Percentiles rank a stretch among this genome's conserved stretches.
These are phyloP conservation scores for Yponomeuta evonymella DNA, from an alignment of 2,888 invertebrate genomes.

Conservation along the genomic window DNA sequence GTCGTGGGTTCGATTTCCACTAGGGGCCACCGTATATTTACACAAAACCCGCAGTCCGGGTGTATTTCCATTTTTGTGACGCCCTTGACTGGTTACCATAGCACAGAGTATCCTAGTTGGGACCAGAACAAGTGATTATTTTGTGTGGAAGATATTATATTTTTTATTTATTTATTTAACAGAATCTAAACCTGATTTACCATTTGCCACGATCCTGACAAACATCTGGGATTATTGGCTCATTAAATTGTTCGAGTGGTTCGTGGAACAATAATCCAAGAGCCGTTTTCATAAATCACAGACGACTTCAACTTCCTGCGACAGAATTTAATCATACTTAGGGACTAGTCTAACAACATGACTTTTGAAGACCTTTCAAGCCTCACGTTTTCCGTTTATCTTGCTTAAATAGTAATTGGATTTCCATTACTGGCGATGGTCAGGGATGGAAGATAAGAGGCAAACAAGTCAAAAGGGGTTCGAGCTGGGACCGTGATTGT, in stretches of 20 bases:
- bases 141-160: too few relatives aligned
- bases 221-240: too few relatives aligned
- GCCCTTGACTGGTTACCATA: too few relatives aligned
- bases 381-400: constrained; percentile 53
- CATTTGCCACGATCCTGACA: too few relatives aligned
- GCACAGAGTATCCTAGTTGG: too few relatives aligned
- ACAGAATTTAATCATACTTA: constrained; percentile 2
- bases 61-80: too few relatives aligned
- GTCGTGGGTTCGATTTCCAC: too few relatives aligned
- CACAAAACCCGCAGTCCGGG: too few relatives aligned
- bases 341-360: constrained; percentile 22
- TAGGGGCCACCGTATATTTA: too few relatives aligned
- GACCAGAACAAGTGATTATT: too few relatives aligned
- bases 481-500: constrained; percentile 42
- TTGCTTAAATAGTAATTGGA: constrained; percentile 61
- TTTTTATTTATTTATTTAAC: too few relatives aligned
- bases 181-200: too few relatives aligned
- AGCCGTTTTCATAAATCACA: constrained; percentile 1
- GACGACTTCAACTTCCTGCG: constrained; percentile 1
- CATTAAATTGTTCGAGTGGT: background rate
- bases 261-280: constrained; percentile 2
- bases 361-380: constrained; percentile 28
- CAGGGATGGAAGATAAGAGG: constrained; percentile 53
- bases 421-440: constrained; percentile 60
- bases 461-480: constrained; percentile 40